Conservation (phyloP, 1,140 invertebrate genomes). For the Conopomorpha cramerella region DNA sequence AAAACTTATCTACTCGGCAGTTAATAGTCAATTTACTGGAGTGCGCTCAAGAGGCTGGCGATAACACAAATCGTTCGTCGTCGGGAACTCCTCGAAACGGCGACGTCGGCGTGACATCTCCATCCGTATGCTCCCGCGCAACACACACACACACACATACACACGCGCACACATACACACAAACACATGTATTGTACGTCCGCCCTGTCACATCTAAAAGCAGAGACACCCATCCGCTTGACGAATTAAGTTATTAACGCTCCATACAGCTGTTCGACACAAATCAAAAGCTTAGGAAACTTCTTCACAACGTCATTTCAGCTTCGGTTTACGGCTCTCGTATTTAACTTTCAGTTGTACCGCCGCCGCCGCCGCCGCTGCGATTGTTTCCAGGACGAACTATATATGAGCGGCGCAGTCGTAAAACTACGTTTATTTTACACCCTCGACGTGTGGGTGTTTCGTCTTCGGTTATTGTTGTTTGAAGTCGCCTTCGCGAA, state of each 20-base stretch:
- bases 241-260: constrained; percentile 60
- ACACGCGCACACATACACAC: constrained; percentile 28
- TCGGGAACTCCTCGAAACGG: constrained; percentile 9
- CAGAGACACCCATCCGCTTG: constrained; percentile 19
- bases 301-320: too few relatives aligned
- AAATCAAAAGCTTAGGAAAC: too few relatives aligned
- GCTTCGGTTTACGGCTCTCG: too few relatives aligned
- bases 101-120: constrained; percentile 10
- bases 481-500: constrained; percentile 25
- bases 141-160: constrained; percentile 18
- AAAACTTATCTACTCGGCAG: constrained; percentile 13
- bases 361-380: constrained; percentile 14
- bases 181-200: too few relatives aligned
- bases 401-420: constrained; percentile 34
- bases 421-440: constrained; percentile 31
- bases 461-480: constrained; percentile 21
- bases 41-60: constrained; percentile 9
- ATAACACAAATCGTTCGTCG: constrained; percentile 23
- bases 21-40: constrained; percentile 20
- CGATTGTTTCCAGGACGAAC: constrained; percentile 42
- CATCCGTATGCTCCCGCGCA: constrained; percentile 16
- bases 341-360: constrained; percentile 36
- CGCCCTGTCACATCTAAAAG: too few relatives aligned
- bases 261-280: constrained; percentile 44
- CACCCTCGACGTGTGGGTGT: constrained; percentile 16